A percentile compares a stretch with the other conserved stretches of the same genome.
Conservation (phyloP, 2,888 invertebrate genomes). For the Cryptocheilus praepositus region DNA sequence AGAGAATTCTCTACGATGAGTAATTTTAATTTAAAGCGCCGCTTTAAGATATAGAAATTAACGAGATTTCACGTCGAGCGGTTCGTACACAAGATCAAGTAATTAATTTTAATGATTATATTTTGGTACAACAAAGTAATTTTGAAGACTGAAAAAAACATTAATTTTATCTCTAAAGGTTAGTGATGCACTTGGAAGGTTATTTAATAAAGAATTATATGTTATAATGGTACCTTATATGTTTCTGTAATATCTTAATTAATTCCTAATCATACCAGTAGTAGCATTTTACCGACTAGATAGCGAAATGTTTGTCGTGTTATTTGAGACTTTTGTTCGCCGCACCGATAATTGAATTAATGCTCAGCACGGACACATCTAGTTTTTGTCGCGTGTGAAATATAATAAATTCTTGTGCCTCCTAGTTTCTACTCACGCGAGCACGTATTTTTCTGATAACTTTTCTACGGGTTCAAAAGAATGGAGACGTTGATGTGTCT, state of each 20-base stretch:
- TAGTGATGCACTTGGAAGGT: slow-evolving; percentile 10
- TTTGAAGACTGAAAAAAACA: slow-evolving; percentile 51
- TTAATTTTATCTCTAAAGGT: slow-evolving; percentile 27
- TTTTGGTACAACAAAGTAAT: slow-evolving; percentile 52
- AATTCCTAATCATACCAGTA: neutral
- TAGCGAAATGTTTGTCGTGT: neutral
- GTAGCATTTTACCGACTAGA: no score
- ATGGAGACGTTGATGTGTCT: neutral
- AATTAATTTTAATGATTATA: slow-evolving; percentile 48
- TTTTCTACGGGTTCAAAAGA: slow-evolving; percentile 1
- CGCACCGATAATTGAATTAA: no score
- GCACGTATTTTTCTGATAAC: slow-evolving; percentile 1
- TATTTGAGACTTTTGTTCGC: neutral
- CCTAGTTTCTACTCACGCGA: slow-evolving; percentile 1
- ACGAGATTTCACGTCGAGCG: slow-evolving; percentile 46
- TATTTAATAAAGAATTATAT: slow-evolving; percentile 4
- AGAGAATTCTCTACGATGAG: slow-evolving; percentile 19
- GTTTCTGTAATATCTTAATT: slow-evolving; percentile 4
- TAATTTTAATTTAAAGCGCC: slow-evolving; percentile 34
- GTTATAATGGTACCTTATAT: slow-evolving; percentile 2
- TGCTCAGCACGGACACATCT: no score
- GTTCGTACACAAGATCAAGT: slow-evolving; percentile 44
- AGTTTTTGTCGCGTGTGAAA: neutral
- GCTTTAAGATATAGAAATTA: slow-evolving; percentile 17
- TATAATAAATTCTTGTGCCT: slow-evolving; percentile 3